These are phyloP conservation scores for Antheraea mylitta DNA, from an alignment of 1,140 invertebrate species.

Conservation along the genomic window DNA sequence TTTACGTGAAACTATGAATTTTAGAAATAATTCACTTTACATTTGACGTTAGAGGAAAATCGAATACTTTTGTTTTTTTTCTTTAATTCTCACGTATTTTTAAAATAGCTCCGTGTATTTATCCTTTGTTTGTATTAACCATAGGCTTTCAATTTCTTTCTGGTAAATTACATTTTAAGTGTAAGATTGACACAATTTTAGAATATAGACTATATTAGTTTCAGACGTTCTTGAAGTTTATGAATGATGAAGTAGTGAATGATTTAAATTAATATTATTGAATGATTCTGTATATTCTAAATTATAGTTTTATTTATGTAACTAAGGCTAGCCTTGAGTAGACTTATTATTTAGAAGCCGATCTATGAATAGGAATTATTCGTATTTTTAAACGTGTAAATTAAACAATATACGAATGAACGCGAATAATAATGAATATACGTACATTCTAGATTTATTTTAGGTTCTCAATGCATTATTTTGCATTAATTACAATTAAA, in stretches of 20 bases:
- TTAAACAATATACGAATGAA: too few species aligned
- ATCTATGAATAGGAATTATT: neutral
- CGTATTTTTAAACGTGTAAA: too few species aligned
- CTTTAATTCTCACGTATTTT: neutral
- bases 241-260: neutral
- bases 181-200: neutral
- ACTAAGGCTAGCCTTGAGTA: neutral
- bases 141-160: constrained; percentile 18
- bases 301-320: constrained; percentile 3
- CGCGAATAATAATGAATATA: too few species aligned
- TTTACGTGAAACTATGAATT: too few species aligned
- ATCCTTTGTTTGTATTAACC: constrained; percentile 31
- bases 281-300: neutral
- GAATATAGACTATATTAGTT: neutral
- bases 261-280: neutral
- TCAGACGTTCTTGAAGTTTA: neutral
- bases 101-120: neutral
- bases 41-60: too few species aligned
- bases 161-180: neutral
- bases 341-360: neutral
- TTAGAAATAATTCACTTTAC: too few species aligned
- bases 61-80: neutral
- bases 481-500: too few species aligned
- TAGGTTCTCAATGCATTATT: too few species aligned
- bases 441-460: too few species aligned